These are phyloP conservation scores for Euproctis similis DNA, from an alignment of 2,888 invertebrate genomes.

Conservation along the genomic window DNA sequence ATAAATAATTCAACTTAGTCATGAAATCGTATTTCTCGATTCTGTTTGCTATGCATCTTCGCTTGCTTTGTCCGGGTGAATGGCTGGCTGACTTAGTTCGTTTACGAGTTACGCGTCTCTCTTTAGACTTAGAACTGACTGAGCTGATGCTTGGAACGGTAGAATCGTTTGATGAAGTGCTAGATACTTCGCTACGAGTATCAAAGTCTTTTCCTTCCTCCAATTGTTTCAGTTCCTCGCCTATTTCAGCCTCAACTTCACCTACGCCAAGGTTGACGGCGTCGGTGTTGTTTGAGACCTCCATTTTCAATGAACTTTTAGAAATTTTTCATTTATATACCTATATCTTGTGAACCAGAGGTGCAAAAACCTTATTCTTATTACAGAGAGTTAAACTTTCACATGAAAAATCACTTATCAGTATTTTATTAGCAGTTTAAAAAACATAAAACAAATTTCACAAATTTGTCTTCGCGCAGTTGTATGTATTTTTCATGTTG, in stretches of 20 bases:
- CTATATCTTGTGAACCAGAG: too few relatives aligned
- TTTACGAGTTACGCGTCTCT: slow-evolving; percentile 75
- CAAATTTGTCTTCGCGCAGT: too few relatives aligned
- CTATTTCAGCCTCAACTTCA: slow-evolving; percentile 83
- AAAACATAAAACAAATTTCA: too few relatives aligned
- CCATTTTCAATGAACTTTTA: slow-evolving; percentile 66
- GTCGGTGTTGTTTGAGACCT: slow-evolving; percentile 73
- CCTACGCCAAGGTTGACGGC: slow-evolving; percentile 80
- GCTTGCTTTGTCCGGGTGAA: slow-evolving; percentile 56
- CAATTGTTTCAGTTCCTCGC: slow-evolving; percentile 85
- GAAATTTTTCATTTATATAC: too few relatives aligned
- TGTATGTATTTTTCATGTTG: too few relatives aligned
- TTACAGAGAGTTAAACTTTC: too few relatives aligned
- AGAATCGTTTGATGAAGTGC: slow-evolving; percentile 83
- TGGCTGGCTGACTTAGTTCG: slow-evolving; percentile 62
- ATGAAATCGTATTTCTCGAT: slow-evolving; percentile 88
- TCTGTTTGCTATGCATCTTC: slow-evolving; percentile 51
- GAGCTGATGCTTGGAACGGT: slow-evolving; percentile 86
- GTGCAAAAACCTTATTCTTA: too few relatives aligned
- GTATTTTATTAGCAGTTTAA: too few relatives aligned
- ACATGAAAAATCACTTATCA: too few relatives aligned
- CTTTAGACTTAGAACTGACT: slow-evolving; percentile 81
- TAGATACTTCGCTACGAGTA: slow-evolving; percentile 92
- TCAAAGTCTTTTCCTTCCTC: slow-evolving; percentile 86
- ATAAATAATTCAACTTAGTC: slow-evolving; percentile 94